Evolutionary conservation across 2,113 vertebrate genomes (phyloP).

Genomic region (Rhegmatorhina hoffmannsi): DNA sequence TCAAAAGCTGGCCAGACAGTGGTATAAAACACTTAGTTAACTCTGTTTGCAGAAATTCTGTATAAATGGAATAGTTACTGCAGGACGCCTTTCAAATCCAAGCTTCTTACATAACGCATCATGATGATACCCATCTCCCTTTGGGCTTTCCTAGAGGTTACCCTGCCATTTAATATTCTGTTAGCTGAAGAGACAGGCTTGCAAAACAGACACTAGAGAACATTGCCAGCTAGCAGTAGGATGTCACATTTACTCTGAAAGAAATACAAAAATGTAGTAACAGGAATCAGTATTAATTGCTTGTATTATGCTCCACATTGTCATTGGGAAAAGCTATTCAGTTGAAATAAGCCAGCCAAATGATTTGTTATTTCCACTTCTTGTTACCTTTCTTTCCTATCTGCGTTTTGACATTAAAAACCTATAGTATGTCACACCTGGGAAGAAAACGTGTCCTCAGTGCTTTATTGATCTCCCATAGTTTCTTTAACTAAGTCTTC

Average conservation of each 20-base stretch:
- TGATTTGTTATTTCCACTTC: slow-evolving; percentile 43
- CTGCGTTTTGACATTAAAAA: slow-evolving; percentile 14
- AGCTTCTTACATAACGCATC: slow-evolving; percentile 68
- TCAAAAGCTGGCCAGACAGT: slow-evolving; percentile 73
- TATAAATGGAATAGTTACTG: slow-evolving; percentile 74
- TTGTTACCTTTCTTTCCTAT: slow-evolving; percentile 15
- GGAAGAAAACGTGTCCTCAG: slow-evolving; percentile 1
- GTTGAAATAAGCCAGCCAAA: neutral
- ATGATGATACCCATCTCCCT: slow-evolving; percentile 63
- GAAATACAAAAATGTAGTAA: slow-evolving; percentile 46
- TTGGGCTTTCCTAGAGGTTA: slow-evolving; percentile 71
- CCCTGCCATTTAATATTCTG: slow-evolving; percentile 71
- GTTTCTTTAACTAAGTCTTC: slow-evolving; percentile 1
- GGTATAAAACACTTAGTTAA: slow-evolving; percentile 68
- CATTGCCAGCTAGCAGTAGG: slow-evolving; percentile 63
- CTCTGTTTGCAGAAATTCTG: slow-evolving; percentile 69
- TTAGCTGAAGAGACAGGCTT: slow-evolving; percentile 60
- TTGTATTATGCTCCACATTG: slow-evolving; percentile 16
- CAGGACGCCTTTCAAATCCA: slow-evolving; percentile 76
- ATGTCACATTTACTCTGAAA: slow-evolving; percentile 52
- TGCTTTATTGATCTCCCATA: slow-evolving; percentile 17
- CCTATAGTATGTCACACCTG: neutral
- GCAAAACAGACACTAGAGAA: slow-evolving; percentile 57
- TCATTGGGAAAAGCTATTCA: slow-evolving; percentile 16
- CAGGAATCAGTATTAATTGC: slow-evolving; percentile 57